Evolutionary conservation across 2,888 invertebrate species (phyloP).

Genomic region (Patella caerulea): DNA sequence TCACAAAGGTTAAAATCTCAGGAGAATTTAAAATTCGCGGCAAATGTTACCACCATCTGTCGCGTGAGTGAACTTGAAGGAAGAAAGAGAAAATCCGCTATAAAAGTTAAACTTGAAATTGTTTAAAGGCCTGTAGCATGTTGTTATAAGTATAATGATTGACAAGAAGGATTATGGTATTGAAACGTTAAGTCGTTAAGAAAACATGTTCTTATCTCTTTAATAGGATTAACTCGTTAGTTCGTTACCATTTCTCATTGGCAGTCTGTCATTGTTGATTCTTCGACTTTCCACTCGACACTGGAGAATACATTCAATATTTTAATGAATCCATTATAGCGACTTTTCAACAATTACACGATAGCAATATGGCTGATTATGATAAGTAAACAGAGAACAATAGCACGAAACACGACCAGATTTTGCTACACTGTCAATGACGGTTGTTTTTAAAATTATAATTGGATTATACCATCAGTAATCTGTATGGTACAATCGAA

Average conservation of each 20-base stretch:
- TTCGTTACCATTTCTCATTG: background rate
- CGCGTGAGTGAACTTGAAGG: background rate
- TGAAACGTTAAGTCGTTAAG: background rate
- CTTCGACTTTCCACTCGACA: background rate
- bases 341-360: too few species aligned
- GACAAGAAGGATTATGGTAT: background rate
- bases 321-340: too few species aligned
- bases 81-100: background rate
- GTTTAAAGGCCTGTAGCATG: conserved; percentile 1
- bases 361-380: background rate
- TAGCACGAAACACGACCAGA: too few species aligned
- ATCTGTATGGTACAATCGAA: too few species aligned
- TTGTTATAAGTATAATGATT: background rate
- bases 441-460: too few species aligned
- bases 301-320: too few species aligned
- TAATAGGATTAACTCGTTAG: background rate
- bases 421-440: too few species aligned
- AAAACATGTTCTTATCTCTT: background rate
- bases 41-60: conserved; percentile 3
- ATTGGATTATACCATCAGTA: too few species aligned
- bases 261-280: conserved; percentile 3
- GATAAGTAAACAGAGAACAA: background rate
- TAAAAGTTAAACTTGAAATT: background rate
- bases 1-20: conserved; percentile 5
- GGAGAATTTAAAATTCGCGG: background rate